Evolutionary conservation across 1,140 invertebrate species (phyloP).

Genomic region (Lordiphosa mommai): DNA sequence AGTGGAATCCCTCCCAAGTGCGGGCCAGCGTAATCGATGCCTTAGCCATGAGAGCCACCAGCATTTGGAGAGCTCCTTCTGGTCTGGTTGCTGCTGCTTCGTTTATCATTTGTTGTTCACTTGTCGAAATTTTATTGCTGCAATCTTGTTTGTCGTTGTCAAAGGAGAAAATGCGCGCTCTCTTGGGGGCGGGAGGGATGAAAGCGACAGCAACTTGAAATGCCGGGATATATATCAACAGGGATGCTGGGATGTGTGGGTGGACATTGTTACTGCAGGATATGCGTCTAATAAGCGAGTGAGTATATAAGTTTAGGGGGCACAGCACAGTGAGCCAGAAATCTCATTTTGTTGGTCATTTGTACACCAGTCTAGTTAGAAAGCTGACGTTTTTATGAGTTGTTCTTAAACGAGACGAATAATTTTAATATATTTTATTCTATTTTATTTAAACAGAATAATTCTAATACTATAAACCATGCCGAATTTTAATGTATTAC

Average conservation of each 20-base stretch:
- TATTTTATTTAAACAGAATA: too few relatives aligned
- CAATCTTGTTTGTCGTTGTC: constrained; percentile 70
- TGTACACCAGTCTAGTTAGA: too few relatives aligned
- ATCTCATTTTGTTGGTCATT: too few relatives aligned
- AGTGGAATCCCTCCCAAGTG: constrained; percentile 9
- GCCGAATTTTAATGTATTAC: too few relatives aligned
- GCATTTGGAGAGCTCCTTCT: constrained; percentile 48
- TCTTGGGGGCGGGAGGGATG: constrained; percentile 25
- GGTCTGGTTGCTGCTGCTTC: constrained; percentile 50
- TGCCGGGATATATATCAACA: constrained; percentile 24
- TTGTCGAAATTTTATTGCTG: constrained; percentile 78
- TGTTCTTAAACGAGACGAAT: too few relatives aligned
- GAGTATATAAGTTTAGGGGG: too few relatives aligned
- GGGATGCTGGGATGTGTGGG: background rate
- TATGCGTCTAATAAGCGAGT: constrained; percentile 67
- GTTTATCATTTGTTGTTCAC: constrained; percentile 77
- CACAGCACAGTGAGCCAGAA: too few relatives aligned
- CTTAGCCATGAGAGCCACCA: constrained; percentile 30
- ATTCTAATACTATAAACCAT: too few relatives aligned
- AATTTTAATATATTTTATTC: too few relatives aligned
- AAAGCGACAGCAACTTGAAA: constrained; percentile 9
- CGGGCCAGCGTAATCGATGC: constrained; percentile 61
- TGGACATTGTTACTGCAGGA: constrained; percentile 35
- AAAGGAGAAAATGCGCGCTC: constrained; percentile 47
- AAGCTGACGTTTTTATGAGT: too few relatives aligned